Base-by-base conservation (phyloP, 1,140 invertebrate species). In the Drosophila suzukii region DNA sequence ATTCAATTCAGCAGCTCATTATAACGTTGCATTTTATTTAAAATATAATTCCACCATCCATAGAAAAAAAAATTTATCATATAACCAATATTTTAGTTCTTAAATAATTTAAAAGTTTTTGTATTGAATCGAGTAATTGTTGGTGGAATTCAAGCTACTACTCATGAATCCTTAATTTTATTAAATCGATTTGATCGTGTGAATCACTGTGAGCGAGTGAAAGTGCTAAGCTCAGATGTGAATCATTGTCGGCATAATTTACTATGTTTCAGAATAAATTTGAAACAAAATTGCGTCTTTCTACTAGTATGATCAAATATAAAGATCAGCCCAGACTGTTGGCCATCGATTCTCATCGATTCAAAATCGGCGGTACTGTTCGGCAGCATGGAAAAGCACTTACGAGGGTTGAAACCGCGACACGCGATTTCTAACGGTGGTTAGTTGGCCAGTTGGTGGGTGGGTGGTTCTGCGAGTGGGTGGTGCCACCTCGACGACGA, bases 381-480 rank as follows among this genome's bases (percentile, higher is more conserved):
- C 8, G 34, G 24, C 32, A n/a, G 39, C 38, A 41, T 32, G 60
- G 36, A 41, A 67, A 58, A 32, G 17, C 36, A 49, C 41, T 71
- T 13, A 43, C 44, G 67, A 49, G 67, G 67, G 67, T 71, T 71
- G 67, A 71, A 71, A 30, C 39, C 27, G 65, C 66, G 50, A 71
- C 67, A 71, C 51, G 67, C 67, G 67, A 71, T 71, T 71, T 71
- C 67, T 46, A 49, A 15, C 36, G 66, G 65, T 71, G 67, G 67
- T 71, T 71, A 71, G 66, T 68, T 68, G 17, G 30, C 34, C 55
- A 61, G 32, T 41, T 32, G 59, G 36, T 57, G 59, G 53, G 43
- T 66, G 61, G 54, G 44, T 43, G 55, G 41, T 15, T 38, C 24
- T 15, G 27, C 10, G 8, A 8, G 47, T 43, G 34, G 24, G 36